Percentiles rank a stretch among this genome's conserved stretches.
These are phyloP conservation scores for Caenorhabditis elegans DNA, from an alignment of 1,140 invertebrate genomes.

Conservation along the genomic window DNA sequence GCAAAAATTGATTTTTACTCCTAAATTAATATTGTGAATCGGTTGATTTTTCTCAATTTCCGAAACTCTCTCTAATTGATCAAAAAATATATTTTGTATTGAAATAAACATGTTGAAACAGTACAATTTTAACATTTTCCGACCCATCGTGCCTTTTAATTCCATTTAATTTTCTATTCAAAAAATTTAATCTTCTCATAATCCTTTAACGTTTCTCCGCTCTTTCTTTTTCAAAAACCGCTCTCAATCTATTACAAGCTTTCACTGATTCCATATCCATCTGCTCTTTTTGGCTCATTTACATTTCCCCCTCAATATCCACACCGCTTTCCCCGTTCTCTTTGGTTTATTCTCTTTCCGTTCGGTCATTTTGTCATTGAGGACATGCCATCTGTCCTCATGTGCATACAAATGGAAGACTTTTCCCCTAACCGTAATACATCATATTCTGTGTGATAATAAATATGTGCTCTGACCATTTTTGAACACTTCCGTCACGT, in stretches of 20 bases:
- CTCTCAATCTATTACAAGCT: conserved; percentile 12
- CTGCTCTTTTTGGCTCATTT: not conserved
- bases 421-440: not conserved
- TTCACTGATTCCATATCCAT: conserved; percentile 26
- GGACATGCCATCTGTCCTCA: conserved; percentile 9
- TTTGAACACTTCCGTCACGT: not conserved
- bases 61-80: too few species aligned
- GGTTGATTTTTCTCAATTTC: too few species aligned
- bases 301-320: not conserved
- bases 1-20: too few species aligned
- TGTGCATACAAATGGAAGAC: conserved; percentile 26
- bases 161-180: not conserved
- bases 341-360: conserved; percentile 8
- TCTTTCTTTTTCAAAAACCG: not conserved
- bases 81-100: too few species aligned
- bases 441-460: not conserved
- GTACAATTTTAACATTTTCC: too few species aligned
- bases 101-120: too few species aligned
- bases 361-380: conserved; percentile 27
- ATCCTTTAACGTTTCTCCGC: not conserved
- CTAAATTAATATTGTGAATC: too few species aligned
- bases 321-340: not conserved
- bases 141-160: too few species aligned
- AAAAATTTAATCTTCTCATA: not conserved
- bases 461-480: not conserved